Conservation (phyloP, 2,113 vertebrate species). For the Brienomyrus brachyistius region DNA sequence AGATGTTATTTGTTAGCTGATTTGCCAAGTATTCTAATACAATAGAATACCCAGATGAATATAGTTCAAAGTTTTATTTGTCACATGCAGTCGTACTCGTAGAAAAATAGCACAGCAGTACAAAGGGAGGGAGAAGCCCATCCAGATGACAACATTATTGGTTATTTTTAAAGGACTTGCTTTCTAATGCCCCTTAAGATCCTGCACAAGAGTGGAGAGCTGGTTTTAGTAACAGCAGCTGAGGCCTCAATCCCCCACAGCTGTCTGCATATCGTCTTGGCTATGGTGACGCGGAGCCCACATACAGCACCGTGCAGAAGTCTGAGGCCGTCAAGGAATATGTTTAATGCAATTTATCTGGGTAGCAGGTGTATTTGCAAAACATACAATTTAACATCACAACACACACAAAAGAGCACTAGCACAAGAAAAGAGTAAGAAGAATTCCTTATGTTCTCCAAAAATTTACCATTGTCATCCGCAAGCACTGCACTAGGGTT, state of each 20-base stretch:
- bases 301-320: not conserved
- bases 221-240: conserved; percentile 38
- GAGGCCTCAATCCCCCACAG: conserved; percentile 56
- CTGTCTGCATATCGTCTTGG: conserved; percentile 52
- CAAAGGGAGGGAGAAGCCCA: not conserved
- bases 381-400: not conserved
- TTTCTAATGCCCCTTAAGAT: conserved; percentile 34
- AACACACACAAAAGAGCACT: not conserved
- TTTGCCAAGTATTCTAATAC: not conserved
- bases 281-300: not conserved
- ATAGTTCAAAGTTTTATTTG: not conserved
- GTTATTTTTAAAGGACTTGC: conserved; percentile 41
- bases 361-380: not conserved
- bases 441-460: not conserved
- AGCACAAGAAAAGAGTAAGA: not conserved
- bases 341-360: not conserved
- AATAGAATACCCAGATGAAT: not conserved
- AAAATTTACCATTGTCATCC: not conserved
- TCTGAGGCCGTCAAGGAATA: not conserved
- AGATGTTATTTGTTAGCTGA: not conserved
- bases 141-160: not conserved
- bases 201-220: conserved; percentile 40
- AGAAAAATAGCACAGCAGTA: not conserved
- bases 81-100: not conserved
- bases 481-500: not conserved